These are phyloP conservation scores for Ophiodon elongatus DNA, from an alignment of 2,113 vertebrate genomes.

Conservation along the genomic window DNA sequence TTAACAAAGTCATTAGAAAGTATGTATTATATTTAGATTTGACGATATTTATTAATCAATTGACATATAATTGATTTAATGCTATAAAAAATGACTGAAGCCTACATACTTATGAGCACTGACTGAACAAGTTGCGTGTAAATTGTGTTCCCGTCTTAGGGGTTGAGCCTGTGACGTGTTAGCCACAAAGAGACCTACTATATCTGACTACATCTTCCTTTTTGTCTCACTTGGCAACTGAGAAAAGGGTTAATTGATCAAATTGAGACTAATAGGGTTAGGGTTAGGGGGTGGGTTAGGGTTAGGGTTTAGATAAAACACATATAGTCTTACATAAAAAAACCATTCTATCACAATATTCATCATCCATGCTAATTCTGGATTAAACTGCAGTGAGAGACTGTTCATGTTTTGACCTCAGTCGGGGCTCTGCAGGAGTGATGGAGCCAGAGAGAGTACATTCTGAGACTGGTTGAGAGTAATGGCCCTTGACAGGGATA, in stretches of 20 bases:
- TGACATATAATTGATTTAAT: neutral
- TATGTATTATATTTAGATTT: neutral
- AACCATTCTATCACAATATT: neutral
- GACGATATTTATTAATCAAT: neutral
- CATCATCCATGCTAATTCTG: constrained; percentile 21
- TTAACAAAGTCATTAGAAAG: neutral
- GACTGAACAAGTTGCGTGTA: neutral
- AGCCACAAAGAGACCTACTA: neutral
- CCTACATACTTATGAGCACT: neutral
- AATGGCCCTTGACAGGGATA: constrained; percentile 71
- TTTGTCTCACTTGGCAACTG: neutral
- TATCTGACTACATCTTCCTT: neutral
- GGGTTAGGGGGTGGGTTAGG: no score
- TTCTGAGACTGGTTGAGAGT: constrained; percentile 59
- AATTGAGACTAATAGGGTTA: no score
- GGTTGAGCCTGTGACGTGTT: neutral
- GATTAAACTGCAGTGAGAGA: constrained; percentile 27
- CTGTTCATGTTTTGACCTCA: constrained; percentile 31
- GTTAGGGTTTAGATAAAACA: neutral
- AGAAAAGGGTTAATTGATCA: no score
- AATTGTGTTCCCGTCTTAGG: neutral
- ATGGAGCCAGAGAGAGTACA: constrained; percentile 53
- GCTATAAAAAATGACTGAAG: neutral
- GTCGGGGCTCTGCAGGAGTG: constrained; percentile 46
- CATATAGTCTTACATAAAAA: neutral